These are phyloP conservation scores for Parascotia fuliginaria DNA, from an alignment of 2,888 invertebrate species.

Conservation along the genomic window DNA sequence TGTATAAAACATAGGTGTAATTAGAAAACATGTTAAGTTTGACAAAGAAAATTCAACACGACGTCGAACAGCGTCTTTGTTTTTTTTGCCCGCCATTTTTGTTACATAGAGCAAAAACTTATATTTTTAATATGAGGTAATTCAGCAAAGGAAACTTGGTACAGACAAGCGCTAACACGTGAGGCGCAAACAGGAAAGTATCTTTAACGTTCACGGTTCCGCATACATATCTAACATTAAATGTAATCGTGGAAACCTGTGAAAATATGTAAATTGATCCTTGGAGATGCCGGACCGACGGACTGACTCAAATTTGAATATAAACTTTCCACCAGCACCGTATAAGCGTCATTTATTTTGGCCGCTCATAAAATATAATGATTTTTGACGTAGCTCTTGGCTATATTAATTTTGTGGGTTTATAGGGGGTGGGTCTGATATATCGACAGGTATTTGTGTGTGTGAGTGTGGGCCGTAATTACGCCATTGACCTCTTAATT, in stretches of 20 bases:
- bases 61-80: conserved; percentile 38
- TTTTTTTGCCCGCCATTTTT: conserved; percentile 14
- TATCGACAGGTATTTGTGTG: conserved; percentile 67
- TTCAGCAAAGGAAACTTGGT: conserved; percentile 30
- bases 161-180: conserved; percentile 28
- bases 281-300: conserved; percentile 81
- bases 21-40: conserved; percentile 63
- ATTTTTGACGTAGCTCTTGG: conserved; percentile 81
- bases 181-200: conserved; percentile 42
- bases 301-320: conserved; percentile 83
- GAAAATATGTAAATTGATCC: conserved; percentile 86
- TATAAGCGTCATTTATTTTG: conserved; percentile 84
- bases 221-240: conserved; percentile 66
- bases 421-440: conserved; percentile 62
- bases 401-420: conserved; percentile 77
- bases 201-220: conserved; percentile 46
- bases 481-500: conserved; percentile 55
- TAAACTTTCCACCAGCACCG: conserved; percentile 78
- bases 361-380: conserved; percentile 84
- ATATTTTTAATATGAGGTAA: conserved; percentile 25
- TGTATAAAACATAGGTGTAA: conserved; percentile 73
- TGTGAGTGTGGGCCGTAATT: conserved; percentile 41
- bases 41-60: conserved; percentile 59
- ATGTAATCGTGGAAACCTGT: conserved; percentile 80
- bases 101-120: conserved; percentile 1